Base-by-base conservation (phyloP, 2,113 vertebrate species). In the Colius striatus region DNA sequence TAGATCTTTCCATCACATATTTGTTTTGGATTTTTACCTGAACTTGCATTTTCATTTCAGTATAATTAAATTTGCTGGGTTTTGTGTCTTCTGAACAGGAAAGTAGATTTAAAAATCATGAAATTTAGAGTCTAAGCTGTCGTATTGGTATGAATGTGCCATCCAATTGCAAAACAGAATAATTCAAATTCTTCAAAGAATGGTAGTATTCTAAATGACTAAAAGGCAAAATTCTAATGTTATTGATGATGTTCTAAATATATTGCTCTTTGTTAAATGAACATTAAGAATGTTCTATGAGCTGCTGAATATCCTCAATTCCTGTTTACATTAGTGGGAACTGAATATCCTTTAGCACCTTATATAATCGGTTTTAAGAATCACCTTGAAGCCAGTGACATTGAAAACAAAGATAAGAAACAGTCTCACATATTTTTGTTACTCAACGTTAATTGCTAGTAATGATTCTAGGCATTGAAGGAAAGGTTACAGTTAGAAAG, bases 391-490 rank as follows among this genome's bases (percentile, higher is more conserved):
- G 27, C n/a, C 57, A 85, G 17, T 90, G 84, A 74, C 87, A 83
- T 15, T 68, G 86, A 79, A 91, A 95, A 63, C 57, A 91, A 67
- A 66, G 22, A 45, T 18, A 84, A 30, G 66, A 78, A 70, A 65
- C 45, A 71, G 27, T 70, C 41, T 65, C 79, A 30, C 11, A 30
- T 79, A 54, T 90, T 74, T 67, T 57, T 32, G 48, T 20, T 72
- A 34, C 48, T 94, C 70, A 19, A 16, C 90, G 55, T 62, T 91
- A 90, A 36, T 92, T 84, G 57, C 70, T 41, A 80, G 6, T 61
- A 89, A 82, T 85, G 92, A 85, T 71, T 96, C 70, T 68, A 79
- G 70, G 38, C 67, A 54, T 43, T 75, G 30, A 68, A n/a, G 58
- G 18, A 81, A 77, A 67, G 50, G 26, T 47, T 85, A 60, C 53